Evolutionary conservation across 2,888 invertebrate genomes (phyloP), one percentile per base, ranked within the genome.

Genomic region (Eupithecia subfuscata): DNA sequence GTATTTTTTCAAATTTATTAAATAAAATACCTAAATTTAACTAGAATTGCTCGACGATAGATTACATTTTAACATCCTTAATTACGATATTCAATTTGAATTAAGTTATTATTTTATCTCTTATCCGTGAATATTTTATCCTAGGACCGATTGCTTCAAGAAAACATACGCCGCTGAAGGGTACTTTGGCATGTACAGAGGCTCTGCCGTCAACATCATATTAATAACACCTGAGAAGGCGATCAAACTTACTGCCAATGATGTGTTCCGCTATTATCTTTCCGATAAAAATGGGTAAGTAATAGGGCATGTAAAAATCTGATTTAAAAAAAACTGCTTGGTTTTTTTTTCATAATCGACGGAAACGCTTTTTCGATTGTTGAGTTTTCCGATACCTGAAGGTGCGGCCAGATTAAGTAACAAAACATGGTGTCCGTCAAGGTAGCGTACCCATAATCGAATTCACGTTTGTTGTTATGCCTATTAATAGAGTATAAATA

Each of bases 211-310:
- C 4, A 99, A 99, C 93, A 98, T 99, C 85, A 93, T 99, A 48
- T 96, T 99, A 73, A 99, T 99, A 78, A 99, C 99, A 0, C 99
- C 99, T 0, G 99, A 99, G 92, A 99, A 99, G 90, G 99, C 99
- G 2, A 99, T 99, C 86, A 99, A 99, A 95, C 95, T 99, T 79
- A 98, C 99, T 8, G 99, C 99, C 71, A 99, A 99, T 92, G 99
- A 99, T 91, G 97, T 98, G 93, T 99, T 99, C 95, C 96, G 99
- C 75, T 96, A 98, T 93, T 96, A 97, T 88, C 96, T 99, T 80
- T 96, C 96, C 83, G 95, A 96, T 76, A 95, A 96, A 81, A 96
- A 97, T 84, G 98, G 97, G 97, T 98, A 95, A 91, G 52, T 56
- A 56, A 56, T 8, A n/a, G 8, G 16, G 18, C 48, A 18, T n/a